Evolutionary conservation across 1,140 invertebrate genomes (phyloP), one percentile per base, ranked within the genome.

Genomic region (Nasonia giraulti): DNA sequence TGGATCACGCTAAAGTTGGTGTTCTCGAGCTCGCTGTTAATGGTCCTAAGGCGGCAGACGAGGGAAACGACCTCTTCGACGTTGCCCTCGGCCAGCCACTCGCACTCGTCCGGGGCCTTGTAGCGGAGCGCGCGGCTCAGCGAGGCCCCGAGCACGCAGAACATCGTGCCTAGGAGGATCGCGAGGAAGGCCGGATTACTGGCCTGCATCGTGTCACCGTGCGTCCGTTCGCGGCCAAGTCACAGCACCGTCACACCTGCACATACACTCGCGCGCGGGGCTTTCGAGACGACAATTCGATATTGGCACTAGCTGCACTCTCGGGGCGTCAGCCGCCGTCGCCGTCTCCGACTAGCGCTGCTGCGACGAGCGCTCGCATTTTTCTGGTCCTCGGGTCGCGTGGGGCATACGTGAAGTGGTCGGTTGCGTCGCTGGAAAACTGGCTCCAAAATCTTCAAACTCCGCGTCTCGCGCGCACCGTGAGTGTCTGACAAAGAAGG

Each of bases 1-100:
- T 97, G 97, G 85, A 97, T 97, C 66, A 96, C 96, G 92, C 96
- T 97, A 91, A 98, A 97, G 89, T 98, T 98, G 44, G 97, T 97
- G 90, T 97, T 97, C 93, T 97, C 97, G 89, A 97, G 93, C 93
- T 97, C 97, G 90, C 96, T 97, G 92, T 97, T 97, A 93, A 97
- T 97, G 85, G 97, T 97, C 73, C 96, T 94, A 81, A 98, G 91
- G 85, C 96, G 94, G 89, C 97, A 98, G 83, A 96, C 95, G 81
- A 98, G 93, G 1, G 96, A 96, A 4, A 97, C 96, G 89, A 96
- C 95, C 87, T 94, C 94, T 78, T 95, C 95, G 80, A 91, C 91
- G 75, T 92, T 92, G 88, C 95, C 95, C 74, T 95, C 94, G 83
- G 95, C 94, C 47, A 96, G 94, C 96, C 96, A 97, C 88, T 96